These are phyloP conservation scores for Hipposideros armiger DNA, from an alignment of 2,113 vertebrate species.

Conservation along the genomic window DNA sequence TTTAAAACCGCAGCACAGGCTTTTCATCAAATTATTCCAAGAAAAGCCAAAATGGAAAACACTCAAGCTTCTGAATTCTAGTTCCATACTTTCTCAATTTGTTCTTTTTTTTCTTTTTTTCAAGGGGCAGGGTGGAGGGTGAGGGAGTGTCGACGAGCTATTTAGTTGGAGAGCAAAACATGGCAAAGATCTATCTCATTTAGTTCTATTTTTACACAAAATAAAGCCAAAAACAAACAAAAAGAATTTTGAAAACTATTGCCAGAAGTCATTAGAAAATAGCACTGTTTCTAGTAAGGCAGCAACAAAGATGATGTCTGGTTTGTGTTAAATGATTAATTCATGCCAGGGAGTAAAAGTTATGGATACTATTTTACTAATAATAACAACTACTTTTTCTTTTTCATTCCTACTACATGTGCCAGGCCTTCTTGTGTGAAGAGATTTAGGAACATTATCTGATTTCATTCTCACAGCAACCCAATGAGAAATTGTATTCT, in stretches of 20 bases:
- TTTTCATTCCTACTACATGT: neutral
- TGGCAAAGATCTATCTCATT: neutral
- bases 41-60: conserved; percentile 51
- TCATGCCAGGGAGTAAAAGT: conserved; percentile 21
- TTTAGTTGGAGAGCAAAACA: conserved; percentile 35
- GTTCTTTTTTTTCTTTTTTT: neutral
- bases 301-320: conserved; percentile 32
- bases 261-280: conserved; percentile 55
- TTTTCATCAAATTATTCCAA: conserved; percentile 64
- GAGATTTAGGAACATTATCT: neutral
- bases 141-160: neutral
- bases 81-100: conserved; percentile 28
- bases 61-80: neutral
- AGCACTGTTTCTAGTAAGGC: conserved; percentile 19
- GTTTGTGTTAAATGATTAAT: conserved; percentile 48
- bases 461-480: neutral
- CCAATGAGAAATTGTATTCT: conserved; percentile 39
- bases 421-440: neutral
- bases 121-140: neutral
- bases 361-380: neutral
- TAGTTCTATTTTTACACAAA: conserved; percentile 62
- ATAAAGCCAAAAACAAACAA: conserved; percentile 42
- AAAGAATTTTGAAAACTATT: neutral
- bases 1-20: conserved; percentile 58
- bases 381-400: neutral